Conservation (phyloP, 2,888 invertebrate species). For the Dryadula phaetusa region DNA sequence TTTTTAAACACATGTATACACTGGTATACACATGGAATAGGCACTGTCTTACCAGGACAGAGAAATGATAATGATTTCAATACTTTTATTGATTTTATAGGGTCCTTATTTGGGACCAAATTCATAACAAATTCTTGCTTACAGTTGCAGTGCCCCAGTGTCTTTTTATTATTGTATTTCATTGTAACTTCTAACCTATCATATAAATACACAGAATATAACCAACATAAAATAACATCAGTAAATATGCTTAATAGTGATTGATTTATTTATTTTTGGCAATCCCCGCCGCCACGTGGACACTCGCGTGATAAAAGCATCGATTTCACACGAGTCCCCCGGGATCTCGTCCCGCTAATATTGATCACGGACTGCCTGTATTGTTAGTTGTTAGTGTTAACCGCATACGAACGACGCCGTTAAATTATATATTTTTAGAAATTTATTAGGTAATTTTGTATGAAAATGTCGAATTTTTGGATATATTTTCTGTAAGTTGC, state of each 20-base stretch:
- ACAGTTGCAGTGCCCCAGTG: no score
- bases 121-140: no score
- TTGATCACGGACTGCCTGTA: conserved; percentile 14
- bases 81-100: no score
- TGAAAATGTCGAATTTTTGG: not conserved
- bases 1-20: no score
- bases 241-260: not conserved
- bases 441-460: not conserved
- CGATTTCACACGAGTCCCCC: conserved; percentile 28
- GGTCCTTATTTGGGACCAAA: no score
- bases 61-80: no score
- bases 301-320: conserved; percentile 25
- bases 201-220: not conserved
- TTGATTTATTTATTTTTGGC: conserved; percentile 20
- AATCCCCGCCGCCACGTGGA: conserved; percentile 18
- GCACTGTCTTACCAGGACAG: no score
- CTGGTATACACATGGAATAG: no score
- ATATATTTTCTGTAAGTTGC: no score
- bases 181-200: no score
- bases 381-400: conserved; percentile 9
- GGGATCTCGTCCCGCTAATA: conserved; percentile 22
- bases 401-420: not conserved
- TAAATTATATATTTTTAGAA: not conserved
- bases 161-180: no score
- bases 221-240: not conserved